Evolutionary conservation across 2,113 vertebrate species (phyloP), one percentile per base, ranked within the genome.

Genomic region (Oxyruncus cristatus): DNA sequence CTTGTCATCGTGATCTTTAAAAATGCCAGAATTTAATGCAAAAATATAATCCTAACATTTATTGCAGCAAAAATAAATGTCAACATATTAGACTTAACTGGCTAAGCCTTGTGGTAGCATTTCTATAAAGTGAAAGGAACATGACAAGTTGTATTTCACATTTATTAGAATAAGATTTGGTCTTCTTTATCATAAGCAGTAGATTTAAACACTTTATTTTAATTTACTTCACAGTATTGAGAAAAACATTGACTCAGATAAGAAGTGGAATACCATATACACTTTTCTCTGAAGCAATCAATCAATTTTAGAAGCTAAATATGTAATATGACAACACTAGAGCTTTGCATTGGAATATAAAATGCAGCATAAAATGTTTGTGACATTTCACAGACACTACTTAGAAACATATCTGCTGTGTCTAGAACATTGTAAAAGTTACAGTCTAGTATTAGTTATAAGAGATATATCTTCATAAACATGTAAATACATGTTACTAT

Each of bases 31-130:
- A 98, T 98, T 98, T 98, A 98, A 98, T 98, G 97, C 96, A 98
- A 98, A 98, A 98, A 98, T 98, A 98, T 98, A 98, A 98, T 98
- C 98, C 97, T 98, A 98, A 98, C 98, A 98, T 98, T 98, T 98
- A 98, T 98, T 98, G 97, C 97, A 96, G 97, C 95, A 98, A 98
- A 98, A 98, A 98, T 98, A 98, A 98, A 98, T 98, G 98, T 98
- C 98, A 98, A 98, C 98, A 97, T 98, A 98, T 98, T 98, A 98
- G 98, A 97, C 97, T 98, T 98, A 98, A 98, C 98, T 97, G 98
- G 97, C 89, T 94, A 98, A 98, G 97, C 95, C 96, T 98, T 94
- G 97, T 98, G 97, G 97, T 98, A 98, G 97, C 97, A 96, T 98
- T 98, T 98, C 97, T 97, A 91, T 81, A 88, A 97, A 98, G 95